A percentile compares a stretch with the other conserved stretches of the same genome.
phyloP scores from a whole-genome alignment of 1,140 invertebrate genomes.

The Ptiloglossa arizonensis region DNA sequence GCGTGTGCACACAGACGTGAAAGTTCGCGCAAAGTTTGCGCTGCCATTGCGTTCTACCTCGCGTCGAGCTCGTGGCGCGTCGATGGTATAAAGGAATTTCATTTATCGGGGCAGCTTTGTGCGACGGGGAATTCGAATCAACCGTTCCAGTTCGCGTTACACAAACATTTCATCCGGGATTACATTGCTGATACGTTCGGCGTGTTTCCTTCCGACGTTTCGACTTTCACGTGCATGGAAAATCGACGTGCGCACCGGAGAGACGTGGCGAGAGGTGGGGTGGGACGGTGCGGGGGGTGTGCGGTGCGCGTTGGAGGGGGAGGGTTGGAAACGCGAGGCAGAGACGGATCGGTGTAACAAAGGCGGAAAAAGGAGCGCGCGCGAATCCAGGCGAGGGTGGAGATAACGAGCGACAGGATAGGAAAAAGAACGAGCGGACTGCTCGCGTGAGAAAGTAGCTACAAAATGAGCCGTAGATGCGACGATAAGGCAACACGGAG shows the following conservation, averaged over 20 bases:
- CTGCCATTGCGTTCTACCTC: constrained; percentile 1
- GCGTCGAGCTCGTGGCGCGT: not conserved
- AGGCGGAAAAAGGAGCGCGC: too few relatives aligned
- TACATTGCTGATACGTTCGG: constrained; percentile 4
- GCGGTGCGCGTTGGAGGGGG: too few relatives aligned
- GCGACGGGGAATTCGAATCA: constrained; percentile 8
- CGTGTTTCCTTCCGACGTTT: not conserved
- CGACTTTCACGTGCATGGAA: not conserved
- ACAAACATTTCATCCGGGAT: not conserved
- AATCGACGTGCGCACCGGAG: too few relatives aligned
- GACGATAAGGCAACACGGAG: constrained; percentile 18
- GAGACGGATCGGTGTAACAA: not conserved
- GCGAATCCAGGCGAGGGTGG: not conserved
- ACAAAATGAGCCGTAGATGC: constrained; percentile 34
- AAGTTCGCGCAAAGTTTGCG: constrained; percentile 16
- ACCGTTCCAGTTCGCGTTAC: not conserved
- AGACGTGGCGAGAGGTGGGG: not conserved
- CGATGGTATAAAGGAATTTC: constrained; percentile 2
- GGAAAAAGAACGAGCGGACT: not conserved
- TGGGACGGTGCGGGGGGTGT: too few relatives aligned
- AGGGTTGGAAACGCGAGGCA: not conserved
- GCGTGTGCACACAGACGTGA: not conserved
- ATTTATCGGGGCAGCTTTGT: constrained; percentile 14
- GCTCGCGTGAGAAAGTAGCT: constrained; percentile 24
- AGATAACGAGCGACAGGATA: constrained; percentile 8